Conservation (phyloP, 2,888 invertebrate species). For the Opisthograptis luteolata region DNA sequence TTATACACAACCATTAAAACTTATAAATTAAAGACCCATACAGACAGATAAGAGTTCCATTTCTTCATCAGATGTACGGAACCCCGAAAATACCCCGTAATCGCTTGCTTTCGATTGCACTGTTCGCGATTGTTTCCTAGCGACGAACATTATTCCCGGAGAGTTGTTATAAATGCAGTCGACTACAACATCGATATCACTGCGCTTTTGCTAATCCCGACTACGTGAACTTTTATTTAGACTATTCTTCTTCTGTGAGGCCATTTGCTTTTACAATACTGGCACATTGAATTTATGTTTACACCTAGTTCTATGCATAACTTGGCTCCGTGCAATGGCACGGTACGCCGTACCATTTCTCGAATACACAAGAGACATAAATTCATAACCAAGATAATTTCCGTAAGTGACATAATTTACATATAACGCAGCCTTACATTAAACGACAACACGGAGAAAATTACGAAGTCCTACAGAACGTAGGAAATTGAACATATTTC, state of each 20-base stretch:
- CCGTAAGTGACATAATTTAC: constrained; percentile 33
- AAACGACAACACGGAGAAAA: constrained; percentile 56
- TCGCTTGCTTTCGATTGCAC: no score
- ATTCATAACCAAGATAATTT: constrained; percentile 36
- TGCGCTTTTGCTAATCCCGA: constrained; percentile 9
- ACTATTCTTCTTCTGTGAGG: neutral
- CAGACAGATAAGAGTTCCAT: no score
- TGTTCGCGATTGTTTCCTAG: no score
- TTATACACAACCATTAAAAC: no score
- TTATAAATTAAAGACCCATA: no score
- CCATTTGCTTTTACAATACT: constrained; percentile 5
- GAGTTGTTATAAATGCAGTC: no score
- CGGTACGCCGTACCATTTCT: constrained; percentile 12
- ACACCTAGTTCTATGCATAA: no score
- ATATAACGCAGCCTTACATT: constrained; percentile 33
- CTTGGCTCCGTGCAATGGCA: no score
- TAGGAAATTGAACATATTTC: constrained; percentile 83
- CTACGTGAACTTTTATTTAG: constrained; percentile 7
- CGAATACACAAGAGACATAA: constrained; percentile 30
- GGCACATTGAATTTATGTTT: neutral
- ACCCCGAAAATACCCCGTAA: no score
- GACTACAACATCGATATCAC: no score
- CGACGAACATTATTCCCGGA: no score
- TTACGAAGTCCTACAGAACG: constrained; percentile 65
- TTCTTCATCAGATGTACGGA: no score